Evolutionary conservation across 2,113 vertebrate genomes (phyloP).

Genomic region (Microtus oregoni): DNA sequence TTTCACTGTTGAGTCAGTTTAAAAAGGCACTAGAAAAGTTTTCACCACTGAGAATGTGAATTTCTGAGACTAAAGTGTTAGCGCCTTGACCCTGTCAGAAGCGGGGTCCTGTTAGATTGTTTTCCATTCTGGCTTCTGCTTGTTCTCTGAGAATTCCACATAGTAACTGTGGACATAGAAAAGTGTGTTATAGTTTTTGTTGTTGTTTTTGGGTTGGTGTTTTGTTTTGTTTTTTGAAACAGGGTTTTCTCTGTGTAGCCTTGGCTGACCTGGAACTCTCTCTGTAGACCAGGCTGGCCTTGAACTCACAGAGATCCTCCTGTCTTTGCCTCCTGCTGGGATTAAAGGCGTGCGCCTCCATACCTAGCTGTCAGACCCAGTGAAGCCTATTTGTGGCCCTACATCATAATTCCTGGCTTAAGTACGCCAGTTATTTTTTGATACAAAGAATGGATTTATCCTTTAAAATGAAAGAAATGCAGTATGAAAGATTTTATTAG

Average conservation of each 20-base stretch:
- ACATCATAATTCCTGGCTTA: neutral
- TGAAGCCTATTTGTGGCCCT: neutral
- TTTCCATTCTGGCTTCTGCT: neutral
- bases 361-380: too few relatives aligned
- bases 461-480: slow-evolving; percentile 5
- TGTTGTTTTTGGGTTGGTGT: neutral
- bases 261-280: too few relatives aligned
- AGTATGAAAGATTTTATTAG: neutral
- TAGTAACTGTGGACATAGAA: neutral
- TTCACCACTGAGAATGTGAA: neutral
- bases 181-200: neutral
- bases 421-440: neutral
- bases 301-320: too few relatives aligned
- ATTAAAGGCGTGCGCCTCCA: too few relatives aligned
- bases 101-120: slow-evolving; percentile 27
- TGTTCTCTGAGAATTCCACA: neutral
- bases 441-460: neutral
- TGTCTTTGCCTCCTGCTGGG: too few relatives aligned
- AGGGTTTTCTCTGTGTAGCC: too few relatives aligned
- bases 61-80: neutral
- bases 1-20: neutral
- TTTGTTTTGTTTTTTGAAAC: neutral
- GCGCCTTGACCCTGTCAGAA: neutral
- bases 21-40: neutral
- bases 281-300: too few relatives aligned